Conservation (phyloP, 2,113 vertebrate genomes). For the Cygnus buccinator region DNA sequence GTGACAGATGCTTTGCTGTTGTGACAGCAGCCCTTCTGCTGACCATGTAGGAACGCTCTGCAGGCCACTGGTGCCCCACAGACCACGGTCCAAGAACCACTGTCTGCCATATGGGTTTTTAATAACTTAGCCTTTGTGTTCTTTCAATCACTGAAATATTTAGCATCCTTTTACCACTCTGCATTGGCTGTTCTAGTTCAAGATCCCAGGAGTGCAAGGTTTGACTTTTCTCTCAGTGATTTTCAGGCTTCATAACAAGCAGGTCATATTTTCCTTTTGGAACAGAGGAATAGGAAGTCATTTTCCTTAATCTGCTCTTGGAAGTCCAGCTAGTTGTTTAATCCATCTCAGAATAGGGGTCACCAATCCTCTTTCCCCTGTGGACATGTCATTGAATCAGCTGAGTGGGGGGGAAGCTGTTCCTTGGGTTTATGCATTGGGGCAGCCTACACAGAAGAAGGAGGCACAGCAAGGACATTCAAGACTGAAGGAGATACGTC, state of each 20-base stretch:
- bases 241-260: background rate
- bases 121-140: background rate
- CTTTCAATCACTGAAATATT: conserved; percentile 47
- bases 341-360: background rate
- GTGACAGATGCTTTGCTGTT: background rate
- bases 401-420: background rate
- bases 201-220: background rate
- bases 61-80: background rate
- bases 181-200: conserved; percentile 18
- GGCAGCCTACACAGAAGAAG: background rate
- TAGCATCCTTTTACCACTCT: conserved; percentile 39
- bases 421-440: background rate
- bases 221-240: background rate
- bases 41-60: background rate
- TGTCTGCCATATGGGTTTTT: conserved; percentile 13
- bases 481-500: background rate
- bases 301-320: conserved; percentile 22
- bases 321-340: conserved; percentile 28
- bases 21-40: background rate
- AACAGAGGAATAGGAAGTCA: background rate
- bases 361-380: conserved; percentile 14
- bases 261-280: background rate
- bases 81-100: background rate
- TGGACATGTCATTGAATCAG: background rate
- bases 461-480: background rate